These are phyloP conservation scores for Amphiprion ocellaris DNA, from an alignment of 2,113 vertebrate genomes.

Conservation along the genomic window DNA sequence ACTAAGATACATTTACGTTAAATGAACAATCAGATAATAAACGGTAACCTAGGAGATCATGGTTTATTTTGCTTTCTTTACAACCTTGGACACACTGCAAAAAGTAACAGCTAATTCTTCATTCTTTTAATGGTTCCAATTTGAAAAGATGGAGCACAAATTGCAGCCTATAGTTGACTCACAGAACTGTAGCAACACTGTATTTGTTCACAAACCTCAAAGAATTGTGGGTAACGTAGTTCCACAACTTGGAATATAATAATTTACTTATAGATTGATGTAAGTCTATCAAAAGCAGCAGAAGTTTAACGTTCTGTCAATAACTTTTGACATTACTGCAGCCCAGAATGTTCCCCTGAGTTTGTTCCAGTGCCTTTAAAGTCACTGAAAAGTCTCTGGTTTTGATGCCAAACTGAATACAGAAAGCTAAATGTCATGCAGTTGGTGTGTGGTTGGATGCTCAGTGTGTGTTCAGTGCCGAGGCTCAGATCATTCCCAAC, in stretches of 20 bases:
- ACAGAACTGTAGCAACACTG: neutral
- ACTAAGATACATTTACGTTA: no score
- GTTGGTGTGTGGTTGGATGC: slow-evolving; percentile 46
- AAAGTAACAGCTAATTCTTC: no score
- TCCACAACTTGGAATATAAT: neutral
- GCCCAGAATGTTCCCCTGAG: neutral
- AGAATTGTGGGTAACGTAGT: neutral
- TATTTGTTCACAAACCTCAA: neutral
- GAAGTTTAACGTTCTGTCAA: neutral
- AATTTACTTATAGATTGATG: no score
- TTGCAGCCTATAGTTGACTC: slow-evolving; percentile 1
- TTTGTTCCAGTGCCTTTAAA: neutral
- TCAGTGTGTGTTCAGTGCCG: slow-evolving; percentile 19
- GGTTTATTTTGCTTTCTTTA: no score
- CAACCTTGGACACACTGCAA: no score
- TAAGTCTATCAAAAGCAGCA: no score
- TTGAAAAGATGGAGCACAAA: neutral
- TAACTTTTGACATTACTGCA: neutral
- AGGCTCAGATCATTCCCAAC: slow-evolving; percentile 48
- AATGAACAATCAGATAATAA: no score
- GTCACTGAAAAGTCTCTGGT: rapidly evolving
- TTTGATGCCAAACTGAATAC: neutral
- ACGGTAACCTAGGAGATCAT: no score
- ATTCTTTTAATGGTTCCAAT: no score
- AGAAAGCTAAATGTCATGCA: slow-evolving; percentile 21